Evolutionary conservation across 2,888 invertebrate genomes (phyloP).

Genomic region (Sisyra terminalis): DNA sequence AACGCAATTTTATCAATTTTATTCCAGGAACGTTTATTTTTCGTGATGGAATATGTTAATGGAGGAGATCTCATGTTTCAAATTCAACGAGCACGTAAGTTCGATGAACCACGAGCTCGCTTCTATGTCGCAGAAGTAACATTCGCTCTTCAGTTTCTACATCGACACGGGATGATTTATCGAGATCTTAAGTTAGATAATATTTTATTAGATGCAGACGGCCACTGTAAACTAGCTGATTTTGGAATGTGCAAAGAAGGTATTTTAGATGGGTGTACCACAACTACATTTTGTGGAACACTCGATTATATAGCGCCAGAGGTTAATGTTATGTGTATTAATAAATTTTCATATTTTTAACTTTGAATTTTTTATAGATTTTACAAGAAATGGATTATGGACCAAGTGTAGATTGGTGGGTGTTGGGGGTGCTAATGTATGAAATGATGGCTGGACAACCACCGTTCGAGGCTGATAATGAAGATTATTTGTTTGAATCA

Average conservation of each 20-base stretch:
- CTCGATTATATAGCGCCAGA: slow-evolving; percentile 99
- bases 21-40: slow-evolving; percentile 73
- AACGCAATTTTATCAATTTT: not conserved
- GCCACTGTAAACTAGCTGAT: slow-evolving; percentile 86
- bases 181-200: slow-evolving; percentile 98
- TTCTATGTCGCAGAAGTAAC: slow-evolving; percentile 99
- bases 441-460: slow-evolving; percentile 99
- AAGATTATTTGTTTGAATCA: slow-evolving; percentile 97
- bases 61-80: slow-evolving; percentile 99
- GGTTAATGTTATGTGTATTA: slow-evolving; percentile 30
- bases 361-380: slow-evolving; percentile 34
- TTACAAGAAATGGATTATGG: slow-evolving; percentile 86
- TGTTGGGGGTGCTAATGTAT: slow-evolving; percentile 93
- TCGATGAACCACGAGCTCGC: slow-evolving; percentile 87
- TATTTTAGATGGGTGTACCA: slow-evolving; percentile 71
- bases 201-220: slow-evolving; percentile 89
- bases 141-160: slow-evolving; percentile 91
- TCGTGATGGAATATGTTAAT: slow-evolving; percentile 99
- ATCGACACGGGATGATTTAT: slow-evolving; percentile 93
- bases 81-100: slow-evolving; percentile 95
- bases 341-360: slow-evolving; percentile 16
- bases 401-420: slow-evolving; percentile 91
- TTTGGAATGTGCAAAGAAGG: slow-evolving; percentile 99
- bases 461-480: slow-evolving; percentile 98
- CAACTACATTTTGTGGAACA: slow-evolving; percentile 98